phyloP scores from a whole-genome alignment of 2,113 vertebrate species.

The Emydocephalus ijimae region DNA sequence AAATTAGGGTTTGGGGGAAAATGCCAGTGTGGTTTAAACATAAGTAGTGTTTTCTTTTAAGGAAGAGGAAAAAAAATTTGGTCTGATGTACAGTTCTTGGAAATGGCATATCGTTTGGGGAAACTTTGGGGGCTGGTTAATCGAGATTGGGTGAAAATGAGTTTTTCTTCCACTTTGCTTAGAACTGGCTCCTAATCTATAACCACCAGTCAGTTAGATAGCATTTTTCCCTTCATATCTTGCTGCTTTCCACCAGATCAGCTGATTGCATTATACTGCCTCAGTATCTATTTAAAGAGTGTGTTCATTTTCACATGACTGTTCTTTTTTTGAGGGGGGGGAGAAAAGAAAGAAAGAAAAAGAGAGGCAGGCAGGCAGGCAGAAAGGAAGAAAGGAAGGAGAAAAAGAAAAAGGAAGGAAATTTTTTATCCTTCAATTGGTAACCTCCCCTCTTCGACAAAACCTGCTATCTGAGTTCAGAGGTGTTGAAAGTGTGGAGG shows the following conservation, averaged over 20 bases:
- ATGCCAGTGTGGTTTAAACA: not conserved
- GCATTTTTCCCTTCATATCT: not conserved
- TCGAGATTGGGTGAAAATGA: not conserved
- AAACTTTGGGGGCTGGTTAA: not conserved
- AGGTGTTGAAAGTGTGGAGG: not conserved
- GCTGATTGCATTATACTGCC: not conserved
- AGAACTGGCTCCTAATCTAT: not conserved
- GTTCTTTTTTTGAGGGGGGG: not conserved
- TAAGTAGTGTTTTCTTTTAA: not conserved
- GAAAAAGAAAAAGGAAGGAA: no score
- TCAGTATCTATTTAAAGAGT: not conserved
- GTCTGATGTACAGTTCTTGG: not conserved
- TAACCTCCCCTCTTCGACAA: not conserved
- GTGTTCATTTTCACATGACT: not conserved
- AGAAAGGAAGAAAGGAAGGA: no score
- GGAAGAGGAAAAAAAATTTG: not conserved
- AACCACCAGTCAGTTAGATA: not conserved
- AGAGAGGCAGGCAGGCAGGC: no score
- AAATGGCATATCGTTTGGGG: not conserved
- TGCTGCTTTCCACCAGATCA: not conserved
- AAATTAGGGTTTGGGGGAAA: not conserved
- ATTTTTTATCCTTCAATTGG: not conserved
- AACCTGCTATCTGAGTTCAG: not conserved
- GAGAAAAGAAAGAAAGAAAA: no score
- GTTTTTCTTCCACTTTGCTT: not conserved